phyloP scores from a whole-genome alignment of 2,113 vertebrate genomes.

The Alexandromys fortis region DNA sequence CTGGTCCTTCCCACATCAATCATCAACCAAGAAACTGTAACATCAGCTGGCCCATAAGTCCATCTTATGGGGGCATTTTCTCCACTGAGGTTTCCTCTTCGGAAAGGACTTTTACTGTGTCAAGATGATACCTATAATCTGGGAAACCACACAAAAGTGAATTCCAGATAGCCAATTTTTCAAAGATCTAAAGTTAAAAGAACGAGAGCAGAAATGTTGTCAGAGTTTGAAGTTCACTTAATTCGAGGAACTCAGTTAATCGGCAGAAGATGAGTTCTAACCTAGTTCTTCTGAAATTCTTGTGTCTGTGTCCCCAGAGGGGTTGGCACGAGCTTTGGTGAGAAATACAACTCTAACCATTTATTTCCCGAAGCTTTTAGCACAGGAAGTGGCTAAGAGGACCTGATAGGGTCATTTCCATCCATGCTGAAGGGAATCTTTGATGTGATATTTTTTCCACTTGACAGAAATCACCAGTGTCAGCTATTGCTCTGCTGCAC shows the following conservation, averaged over 20 bases:
- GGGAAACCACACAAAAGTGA: background rate
- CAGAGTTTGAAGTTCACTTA: background rate
- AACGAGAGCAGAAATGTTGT: background rate
- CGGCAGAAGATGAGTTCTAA: background rate
- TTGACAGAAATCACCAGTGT: background rate
- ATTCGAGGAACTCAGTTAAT: background rate
- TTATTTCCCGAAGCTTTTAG: background rate
- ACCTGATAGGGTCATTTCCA: background rate
- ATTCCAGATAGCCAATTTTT: background rate
- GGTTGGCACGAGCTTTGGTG: too few species aligned
- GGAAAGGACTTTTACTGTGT: background rate
- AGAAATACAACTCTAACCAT: background rate
- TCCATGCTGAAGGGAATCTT: background rate
- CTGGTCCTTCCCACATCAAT: background rate
- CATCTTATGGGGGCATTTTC: background rate
- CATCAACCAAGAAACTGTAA: background rate
- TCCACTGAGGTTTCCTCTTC: background rate
- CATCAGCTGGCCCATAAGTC: background rate
- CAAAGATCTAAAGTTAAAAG: background rate
- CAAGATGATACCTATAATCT: background rate
- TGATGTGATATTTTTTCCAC: background rate
- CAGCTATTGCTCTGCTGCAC: background rate
- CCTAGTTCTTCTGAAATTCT: background rate
- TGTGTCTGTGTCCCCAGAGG: background rate
- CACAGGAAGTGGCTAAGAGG: background rate